Base-by-base conservation (phyloP, 2,797 vertebrate genomes). In the Selene dorsalis region DNA sequence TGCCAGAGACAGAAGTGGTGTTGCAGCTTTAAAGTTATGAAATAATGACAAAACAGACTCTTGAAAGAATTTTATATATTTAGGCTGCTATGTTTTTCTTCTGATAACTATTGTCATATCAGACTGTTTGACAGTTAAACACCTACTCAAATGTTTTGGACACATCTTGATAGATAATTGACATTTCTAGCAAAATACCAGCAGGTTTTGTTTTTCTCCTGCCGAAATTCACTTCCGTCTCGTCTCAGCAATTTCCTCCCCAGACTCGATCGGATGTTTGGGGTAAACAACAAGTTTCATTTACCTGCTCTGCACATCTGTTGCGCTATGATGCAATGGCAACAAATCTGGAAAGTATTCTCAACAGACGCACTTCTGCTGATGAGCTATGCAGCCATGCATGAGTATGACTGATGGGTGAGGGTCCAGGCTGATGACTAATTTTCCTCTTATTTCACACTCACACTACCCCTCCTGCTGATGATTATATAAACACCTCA, bases 401-500 rank as follows among this genome's bases (percentile, higher is more conserved):
- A 28, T 45, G 26, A 66, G 59, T 32, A 12, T 20, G 26, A 69
- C 59, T 6, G 24, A 58, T 24, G 69, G 28, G 48, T 55, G 56
- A 65, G 61, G 67, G 70, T 76, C 70, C 20, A 9, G 63, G 26
- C 50, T 16, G 68, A 81, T 58, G 52, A 77, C 52, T 74, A 7
- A 72, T 79, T 84, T 69, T 78, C 38, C 70, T 70, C 59, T 41
- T 14, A 18, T 75, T 77, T 45, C 64, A 68, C 47, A 56, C 63
- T 55, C 53, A 45, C 47, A 17, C 71, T 9, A 38, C 71, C 5
- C 80, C 73, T 30, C n/a, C 32, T 20, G 24, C 65, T 73, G 78
- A 85, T 73, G 78, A 85, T 84, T 77, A 53, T 75, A 69, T 59
- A 69, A 88, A 80, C 77, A 87, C 55, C 59, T 59, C 45, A 32